phyloP scores from a whole-genome alignment of 2,113 vertebrate species.

The Corythornis vintsioides region DNA sequence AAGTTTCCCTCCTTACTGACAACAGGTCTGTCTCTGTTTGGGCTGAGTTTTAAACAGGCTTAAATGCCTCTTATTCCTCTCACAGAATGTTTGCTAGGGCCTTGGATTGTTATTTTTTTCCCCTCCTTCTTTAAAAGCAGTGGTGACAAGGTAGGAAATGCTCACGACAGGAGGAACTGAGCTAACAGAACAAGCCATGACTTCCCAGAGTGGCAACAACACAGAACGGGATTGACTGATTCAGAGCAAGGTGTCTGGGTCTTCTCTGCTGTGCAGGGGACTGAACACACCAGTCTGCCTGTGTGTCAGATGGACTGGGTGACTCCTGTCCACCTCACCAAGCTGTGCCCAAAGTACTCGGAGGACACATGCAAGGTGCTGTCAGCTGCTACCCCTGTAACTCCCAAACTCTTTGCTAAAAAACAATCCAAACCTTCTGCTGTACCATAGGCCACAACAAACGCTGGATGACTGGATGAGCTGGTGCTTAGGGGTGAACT shows the following conservation, averaged over 20 bases:
- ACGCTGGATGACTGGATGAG: background rate
- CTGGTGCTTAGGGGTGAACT: background rate
- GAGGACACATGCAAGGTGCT: background rate
- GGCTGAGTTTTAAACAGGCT: background rate
- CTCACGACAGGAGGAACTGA: background rate
- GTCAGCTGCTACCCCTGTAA: background rate
- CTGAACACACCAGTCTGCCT: background rate
- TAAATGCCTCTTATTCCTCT: background rate
- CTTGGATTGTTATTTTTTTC: background rate
- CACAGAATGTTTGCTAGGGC: background rate
- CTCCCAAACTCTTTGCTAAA: background rate
- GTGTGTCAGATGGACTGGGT: background rate
- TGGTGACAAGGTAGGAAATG: background rate
- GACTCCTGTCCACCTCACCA: background rate
- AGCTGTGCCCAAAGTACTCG: background rate
- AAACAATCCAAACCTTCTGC: background rate
- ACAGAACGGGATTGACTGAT: background rate
- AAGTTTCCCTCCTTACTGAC: conserved; percentile 42
- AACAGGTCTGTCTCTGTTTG: conserved; percentile 33
- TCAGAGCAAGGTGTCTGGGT: background rate
- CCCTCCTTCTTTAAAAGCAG: background rate
- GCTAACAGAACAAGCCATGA: background rate
- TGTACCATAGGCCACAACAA: background rate
- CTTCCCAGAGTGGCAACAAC: background rate
- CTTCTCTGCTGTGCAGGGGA: background rate